Percentiles rank a stretch among this genome's conserved stretches.
These are phyloP conservation scores for Creontiades dilutus DNA, from an alignment of 2,888 invertebrate genomes.

Conservation along the genomic window DNA sequence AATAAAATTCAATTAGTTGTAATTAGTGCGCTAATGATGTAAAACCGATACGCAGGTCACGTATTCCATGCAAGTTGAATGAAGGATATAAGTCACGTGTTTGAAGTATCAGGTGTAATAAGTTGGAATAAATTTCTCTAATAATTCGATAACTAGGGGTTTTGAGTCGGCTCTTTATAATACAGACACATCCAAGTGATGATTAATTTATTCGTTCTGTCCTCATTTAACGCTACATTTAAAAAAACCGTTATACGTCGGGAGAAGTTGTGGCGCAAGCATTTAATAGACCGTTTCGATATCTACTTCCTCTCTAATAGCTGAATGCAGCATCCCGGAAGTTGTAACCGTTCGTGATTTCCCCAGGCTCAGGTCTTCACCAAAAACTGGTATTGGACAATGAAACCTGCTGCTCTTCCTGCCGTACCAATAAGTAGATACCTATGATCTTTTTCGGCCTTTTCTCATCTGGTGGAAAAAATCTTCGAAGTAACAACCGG, in stretches of 20 bases:
- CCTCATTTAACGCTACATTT: not conserved
- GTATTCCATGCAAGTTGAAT: too few species aligned
- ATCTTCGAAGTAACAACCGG: not conserved
- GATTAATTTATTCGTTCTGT: not conserved
- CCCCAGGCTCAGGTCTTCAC: not conserved
- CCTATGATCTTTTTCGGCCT: not conserved
- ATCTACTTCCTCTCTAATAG: not conserved
- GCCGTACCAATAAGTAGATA: not conserved
- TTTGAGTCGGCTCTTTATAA: too few species aligned
- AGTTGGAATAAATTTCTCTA: too few species aligned
- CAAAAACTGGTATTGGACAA: constrained; percentile 3
- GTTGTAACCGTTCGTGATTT: not conserved
- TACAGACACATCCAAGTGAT: too few species aligned
- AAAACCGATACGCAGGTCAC: too few species aligned
- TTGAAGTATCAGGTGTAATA: too few species aligned
- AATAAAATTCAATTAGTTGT: too few species aligned
- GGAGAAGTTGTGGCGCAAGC: not conserved
- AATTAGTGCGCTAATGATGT: too few species aligned
- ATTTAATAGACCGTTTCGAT: constrained; percentile 26
- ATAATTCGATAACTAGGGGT: too few species aligned
- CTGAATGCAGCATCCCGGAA: constrained; percentile 4
- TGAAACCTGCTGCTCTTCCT: not conserved
- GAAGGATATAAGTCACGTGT: too few species aligned
- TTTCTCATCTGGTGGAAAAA: not conserved
- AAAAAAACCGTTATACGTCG: not conserved